Evolutionary conservation across 2,888 invertebrate species (phyloP).

Genomic region (Cancer borealis): DNA sequence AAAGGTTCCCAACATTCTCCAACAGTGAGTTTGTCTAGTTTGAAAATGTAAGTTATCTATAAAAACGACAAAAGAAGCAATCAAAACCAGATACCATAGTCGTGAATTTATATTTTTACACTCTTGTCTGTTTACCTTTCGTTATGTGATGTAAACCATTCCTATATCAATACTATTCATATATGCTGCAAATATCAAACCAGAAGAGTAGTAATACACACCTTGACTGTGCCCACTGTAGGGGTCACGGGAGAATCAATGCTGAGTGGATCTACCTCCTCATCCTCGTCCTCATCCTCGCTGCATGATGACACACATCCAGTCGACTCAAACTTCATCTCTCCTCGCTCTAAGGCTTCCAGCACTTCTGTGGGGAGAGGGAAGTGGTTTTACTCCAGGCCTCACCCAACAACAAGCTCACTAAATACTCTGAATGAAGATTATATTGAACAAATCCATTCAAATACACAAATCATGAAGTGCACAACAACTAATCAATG

Average conservation of each 20-base stretch:
- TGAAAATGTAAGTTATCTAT: background rate
- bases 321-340: slow-evolving; percentile 87
- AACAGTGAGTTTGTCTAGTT: background rate
- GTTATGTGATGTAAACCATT: background rate
- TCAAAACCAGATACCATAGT: background rate
- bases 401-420: background rate
- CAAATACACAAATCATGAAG: background rate
- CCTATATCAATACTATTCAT: background rate
- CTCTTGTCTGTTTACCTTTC: too few species aligned
- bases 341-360: slow-evolving; percentile 91
- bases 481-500: background rate
- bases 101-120: too few species aligned
- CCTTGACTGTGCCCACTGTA: slow-evolving; percentile 65
- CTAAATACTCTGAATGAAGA: too few species aligned
- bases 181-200: background rate
- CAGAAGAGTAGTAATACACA: background rate
- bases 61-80: background rate
- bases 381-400: slow-evolving; percentile 13
- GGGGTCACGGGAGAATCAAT: slow-evolving; percentile 74
- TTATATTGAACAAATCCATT: background rate
- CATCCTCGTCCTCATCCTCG: slow-evolving; percentile 83
- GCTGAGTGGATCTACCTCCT: slow-evolving; percentile 80
- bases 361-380: slow-evolving; percentile 84
- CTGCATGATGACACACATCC: slow-evolving; percentile 80
- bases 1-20: background rate